Evolutionary conservation across 1,140 invertebrate species (phyloP), one percentile per base, ranked within the genome.

Genomic region (Druon quercuslanigerum): DNA sequence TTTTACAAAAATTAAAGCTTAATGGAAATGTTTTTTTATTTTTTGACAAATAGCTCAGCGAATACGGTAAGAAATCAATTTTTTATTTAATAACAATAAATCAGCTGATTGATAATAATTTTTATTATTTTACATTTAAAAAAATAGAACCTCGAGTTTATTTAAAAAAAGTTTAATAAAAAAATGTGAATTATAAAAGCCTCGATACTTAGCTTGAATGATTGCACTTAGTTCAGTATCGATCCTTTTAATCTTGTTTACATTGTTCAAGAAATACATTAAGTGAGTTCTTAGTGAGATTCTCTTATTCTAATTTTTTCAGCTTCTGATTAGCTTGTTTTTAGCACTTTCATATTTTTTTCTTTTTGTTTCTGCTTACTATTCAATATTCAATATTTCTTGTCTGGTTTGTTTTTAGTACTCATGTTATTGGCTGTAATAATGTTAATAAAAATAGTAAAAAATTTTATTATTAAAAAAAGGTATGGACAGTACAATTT

Each of bases 241-340:
- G 25, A 66, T 66, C 33, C 25, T 66, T 40, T 66, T 66, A 66
- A 66, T 66, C 60, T 66, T 66, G 60, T 66, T 14, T 66, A 40
- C 60, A 66, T 25, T 66, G 33, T 16, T 66, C 33, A 16, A 66
- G 8, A 66, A 66, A 40, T 66, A 66, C 9, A 66, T 66, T 66
- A 40, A n/a, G 11, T 46, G 33, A 40, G 13, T 16, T 66, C 25
- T 66, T 9, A 66, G 60, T 13, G 40, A 40, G 14, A 66, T 40
- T 46, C 40, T 46, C 11, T 46, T 11, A 46, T 46, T 46, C 40
- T 20, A n/a, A n/a, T 40, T 66, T 33, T 66, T 66, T 66, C n/a
- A 16, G 14, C 60, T 33, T 25, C n/a, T 17, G 8, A 25, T 33
- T 16, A 46, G 46, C 33, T 12, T n/a, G 12, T 40, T 66, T 66